A percentile compares a stretch with the other conserved stretches of the same genome.
Conservation (phyloP, 1,140 invertebrate species). For the Zaprionus taronus region DNA sequence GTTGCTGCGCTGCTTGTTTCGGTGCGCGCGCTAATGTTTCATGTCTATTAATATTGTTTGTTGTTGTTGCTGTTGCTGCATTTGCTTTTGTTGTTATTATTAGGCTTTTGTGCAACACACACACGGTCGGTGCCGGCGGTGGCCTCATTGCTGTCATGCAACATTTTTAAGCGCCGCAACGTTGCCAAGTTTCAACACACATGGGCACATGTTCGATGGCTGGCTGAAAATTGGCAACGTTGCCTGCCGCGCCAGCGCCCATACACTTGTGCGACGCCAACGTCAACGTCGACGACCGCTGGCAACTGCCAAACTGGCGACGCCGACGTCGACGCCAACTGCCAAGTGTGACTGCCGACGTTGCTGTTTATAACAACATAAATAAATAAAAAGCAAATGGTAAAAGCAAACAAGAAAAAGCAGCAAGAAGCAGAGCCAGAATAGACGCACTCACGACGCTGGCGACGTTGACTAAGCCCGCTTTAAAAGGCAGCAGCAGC, state of each 20-base stretch:
- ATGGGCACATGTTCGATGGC: constrained; percentile 17
- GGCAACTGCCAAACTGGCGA: not conserved
- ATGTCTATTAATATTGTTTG: constrained; percentile 69
- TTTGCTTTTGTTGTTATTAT: constrained; percentile 40
- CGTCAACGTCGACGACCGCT: constrained; percentile 4
- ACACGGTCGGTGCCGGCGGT: constrained; percentile 59
- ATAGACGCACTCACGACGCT: constrained; percentile 28
- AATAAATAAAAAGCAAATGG: constrained; percentile 65
- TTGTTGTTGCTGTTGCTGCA: constrained; percentile 27
- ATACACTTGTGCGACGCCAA: constrained; percentile 41
- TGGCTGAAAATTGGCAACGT: constrained; percentile 53
- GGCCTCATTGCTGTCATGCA: constrained; percentile 66
- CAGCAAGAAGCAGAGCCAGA: constrained; percentile 28
- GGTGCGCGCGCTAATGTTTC: constrained; percentile 51
- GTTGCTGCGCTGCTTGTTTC: constrained; percentile 46
- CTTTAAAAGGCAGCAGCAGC: constrained; percentile 27
- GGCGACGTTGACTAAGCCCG: constrained; percentile 8
- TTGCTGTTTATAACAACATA: constrained; percentile 69
- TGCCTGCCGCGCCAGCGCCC: constrained; percentile 37
- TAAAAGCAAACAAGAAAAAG: constrained; percentile 50
- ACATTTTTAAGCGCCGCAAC: constrained; percentile 54
- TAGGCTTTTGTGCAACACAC: constrained; percentile 49
- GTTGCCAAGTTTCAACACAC: constrained; percentile 62
- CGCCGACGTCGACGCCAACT: not conserved
- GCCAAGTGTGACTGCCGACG: constrained; percentile 37